Evolutionary conservation across 2,113 vertebrate species (phyloP).

Genomic region (Antidorcas marsupialis): DNA sequence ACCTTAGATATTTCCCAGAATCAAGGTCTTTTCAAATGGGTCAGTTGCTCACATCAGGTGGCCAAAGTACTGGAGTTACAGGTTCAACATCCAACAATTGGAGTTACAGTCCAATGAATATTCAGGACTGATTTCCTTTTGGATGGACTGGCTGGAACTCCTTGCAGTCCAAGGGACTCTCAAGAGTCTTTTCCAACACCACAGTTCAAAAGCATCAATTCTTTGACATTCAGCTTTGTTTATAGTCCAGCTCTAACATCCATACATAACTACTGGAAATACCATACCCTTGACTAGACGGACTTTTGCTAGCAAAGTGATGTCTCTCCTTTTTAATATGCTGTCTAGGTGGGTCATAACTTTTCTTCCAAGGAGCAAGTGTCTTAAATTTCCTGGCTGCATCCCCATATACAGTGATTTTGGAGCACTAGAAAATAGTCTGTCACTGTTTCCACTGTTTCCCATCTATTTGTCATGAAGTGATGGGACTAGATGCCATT

Average conservation of each 20-base stretch:
- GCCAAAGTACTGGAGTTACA: neutral
- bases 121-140: neutral
- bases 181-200: neutral
- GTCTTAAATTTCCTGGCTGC: neutral
- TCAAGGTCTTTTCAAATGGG: neutral
- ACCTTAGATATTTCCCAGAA: neutral
- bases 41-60: neutral
- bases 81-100: neutral
- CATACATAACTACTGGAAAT: neutral
- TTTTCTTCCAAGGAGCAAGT: neutral
- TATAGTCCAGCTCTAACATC: neutral
- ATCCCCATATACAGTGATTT: neutral
- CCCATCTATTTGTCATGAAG: neutral
- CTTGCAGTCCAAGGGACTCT: neutral
- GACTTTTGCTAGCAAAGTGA: neutral
- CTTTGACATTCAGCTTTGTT: accelerated
- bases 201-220: neutral
- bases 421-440: neutral
- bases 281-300: neutral
- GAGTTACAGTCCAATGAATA: neutral
- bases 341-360: neutral
- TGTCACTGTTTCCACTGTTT: neutral
- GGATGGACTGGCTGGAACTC: neutral
- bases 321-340: neutral
- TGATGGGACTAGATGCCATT: neutral